Percentiles rank a stretch among this genome's conserved stretches.
phyloP scores from a whole-genome alignment of 1,140 invertebrate genomes.

The Thalassaphorura encarpata region DNA sequence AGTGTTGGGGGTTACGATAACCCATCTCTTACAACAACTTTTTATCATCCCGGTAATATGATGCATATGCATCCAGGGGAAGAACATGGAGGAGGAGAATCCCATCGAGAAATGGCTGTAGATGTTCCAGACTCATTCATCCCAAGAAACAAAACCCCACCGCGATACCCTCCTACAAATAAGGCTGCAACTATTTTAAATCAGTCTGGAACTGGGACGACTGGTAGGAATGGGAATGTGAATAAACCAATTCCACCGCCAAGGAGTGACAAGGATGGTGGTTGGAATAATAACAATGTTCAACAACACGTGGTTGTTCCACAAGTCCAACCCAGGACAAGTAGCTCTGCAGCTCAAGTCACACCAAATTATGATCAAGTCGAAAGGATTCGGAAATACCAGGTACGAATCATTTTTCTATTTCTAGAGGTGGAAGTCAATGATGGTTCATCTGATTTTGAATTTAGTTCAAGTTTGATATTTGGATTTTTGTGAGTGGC shows the following conservation, averaged over 20 bases:
- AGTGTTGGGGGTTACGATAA: slow-evolving; percentile 23
- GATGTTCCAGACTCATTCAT: slow-evolving; percentile 95
- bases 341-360: slow-evolving; percentile 20
- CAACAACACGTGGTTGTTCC: slow-evolving; percentile 42
- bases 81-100: slow-evolving; percentile 45
- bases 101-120: slow-evolving; percentile 93
- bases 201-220: background rate
- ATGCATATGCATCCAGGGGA: slow-evolving; percentile 37
- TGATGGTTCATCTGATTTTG: too few relatives aligned
- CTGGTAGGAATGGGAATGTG: slow-evolving; percentile 34
- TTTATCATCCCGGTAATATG: slow-evolving; percentile 29
- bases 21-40: slow-evolving; percentile 29
- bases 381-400: slow-evolving; percentile 80
- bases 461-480: too few relatives aligned
- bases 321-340: slow-evolving; percentile 47
- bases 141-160: slow-evolving; percentile 77
- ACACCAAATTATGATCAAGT: slow-evolving; percentile 67
- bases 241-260: slow-evolving; percentile 62
- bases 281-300: slow-evolving; percentile 25
- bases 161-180: slow-evolving; percentile 72
- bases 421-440: too few relatives aligned
- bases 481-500: too few relatives aligned
- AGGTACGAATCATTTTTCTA: slow-evolving; percentile 46
- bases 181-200: slow-evolving; percentile 16
- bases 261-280: slow-evolving; percentile 53